Evolutionary conservation across 2,888 invertebrate species (phyloP), one percentile per base, ranked within the genome.

Genomic region (Trichacis sp.): DNA sequence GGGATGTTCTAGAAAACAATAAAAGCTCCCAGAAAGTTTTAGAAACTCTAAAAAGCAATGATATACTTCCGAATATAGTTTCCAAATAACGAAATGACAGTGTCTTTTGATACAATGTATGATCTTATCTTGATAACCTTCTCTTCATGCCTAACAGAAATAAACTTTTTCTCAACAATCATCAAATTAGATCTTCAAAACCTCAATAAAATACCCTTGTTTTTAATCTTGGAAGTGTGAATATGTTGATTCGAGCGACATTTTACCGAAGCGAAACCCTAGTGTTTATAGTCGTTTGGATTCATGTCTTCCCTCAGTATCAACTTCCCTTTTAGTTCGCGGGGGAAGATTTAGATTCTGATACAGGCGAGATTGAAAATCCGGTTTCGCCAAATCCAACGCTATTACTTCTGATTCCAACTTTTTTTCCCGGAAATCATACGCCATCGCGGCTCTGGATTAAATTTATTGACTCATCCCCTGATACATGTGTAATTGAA

Each of bases 321-420:
- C 47, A 42, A 47, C 47, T 42, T 47, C 36, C 48, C 33, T 47
- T 46, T 33, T 30, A 20, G 30, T 52, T 49, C 20, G 5, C 45
- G 1, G 3, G 19, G 5, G 5, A 43, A 59, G 42, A 20, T 59
- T 59, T 48, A 9, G 33, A 15, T 42, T 8, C 47, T 19, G 24
- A 53, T 49, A 49, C 42, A 30, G 48, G 53, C 20, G 42, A 36
- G 36, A 48, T 59, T 33, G 53, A 33, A 54, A 60, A 60, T 60
- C 49, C 29, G 48, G 53, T 53, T 59, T 59, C 29, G 42, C 30
- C 42, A 52, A 52, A 59, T 59, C 52, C 59, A 20, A 51, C 36
- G 38, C 19, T 51, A 46, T 51, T 51, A 58, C 40, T 51, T 40
- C 46, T 47, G 48, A 12, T 52, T 43, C 20, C 14, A 17, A 36